These are phyloP conservation scores for Ooceraea biroi DNA, from an alignment of 1,140 invertebrate genomes.

Conservation along the genomic window DNA sequence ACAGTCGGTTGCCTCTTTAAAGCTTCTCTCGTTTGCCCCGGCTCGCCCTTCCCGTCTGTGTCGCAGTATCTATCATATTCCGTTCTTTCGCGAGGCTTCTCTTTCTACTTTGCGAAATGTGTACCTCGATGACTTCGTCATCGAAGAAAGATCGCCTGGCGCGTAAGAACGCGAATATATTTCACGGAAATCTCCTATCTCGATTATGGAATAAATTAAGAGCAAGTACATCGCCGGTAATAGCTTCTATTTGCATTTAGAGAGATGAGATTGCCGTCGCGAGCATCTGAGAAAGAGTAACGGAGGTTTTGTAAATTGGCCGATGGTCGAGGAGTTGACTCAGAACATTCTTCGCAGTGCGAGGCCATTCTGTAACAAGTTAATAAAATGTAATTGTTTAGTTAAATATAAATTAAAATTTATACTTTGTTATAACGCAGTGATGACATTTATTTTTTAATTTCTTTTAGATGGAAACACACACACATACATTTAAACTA, in stretches of 20 bases:
- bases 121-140: conserved; percentile 45
- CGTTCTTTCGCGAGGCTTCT: background rate
- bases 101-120: background rate
- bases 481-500: background rate
- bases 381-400: conserved; percentile 1
- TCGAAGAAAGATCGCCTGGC: conserved; percentile 12
- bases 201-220: conserved; percentile 67
- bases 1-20: conserved; percentile 39
- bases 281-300: background rate
- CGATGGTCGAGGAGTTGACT: background rate
- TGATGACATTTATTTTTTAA: background rate
- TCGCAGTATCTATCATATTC: conserved; percentile 10
- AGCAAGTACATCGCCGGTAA: conserved; percentile 32
- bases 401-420: too few species aligned
- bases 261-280: conserved; percentile 28
- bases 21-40: conserved; percentile 31
- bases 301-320: background rate
- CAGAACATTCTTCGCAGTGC: background rate
- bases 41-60: background rate
- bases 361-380: background rate
- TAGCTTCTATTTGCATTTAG: conserved; percentile 57
- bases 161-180: conserved; percentile 29
- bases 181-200: conserved; percentile 3
- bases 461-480: too few species aligned
- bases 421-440: background rate